phyloP scores from a whole-genome alignment of 2,113 vertebrate genomes.

The Chrysemys picta region DNA sequence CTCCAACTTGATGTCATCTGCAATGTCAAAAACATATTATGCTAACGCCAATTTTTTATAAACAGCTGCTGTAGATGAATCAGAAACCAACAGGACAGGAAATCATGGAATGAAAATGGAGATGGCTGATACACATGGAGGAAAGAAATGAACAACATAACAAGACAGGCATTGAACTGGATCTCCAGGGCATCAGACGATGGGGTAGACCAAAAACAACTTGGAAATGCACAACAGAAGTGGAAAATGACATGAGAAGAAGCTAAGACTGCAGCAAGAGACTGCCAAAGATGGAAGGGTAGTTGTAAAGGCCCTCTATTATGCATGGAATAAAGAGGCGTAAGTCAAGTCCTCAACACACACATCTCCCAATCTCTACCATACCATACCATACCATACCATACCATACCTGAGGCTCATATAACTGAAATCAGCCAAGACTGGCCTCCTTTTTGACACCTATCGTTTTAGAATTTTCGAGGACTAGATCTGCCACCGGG shows the following conservation, averaged over 20 bases:
- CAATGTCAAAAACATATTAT: background rate
- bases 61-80: background rate
- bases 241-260: background rate
- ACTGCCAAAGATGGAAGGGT: background rate
- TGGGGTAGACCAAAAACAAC: background rate
- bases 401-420: background rate
- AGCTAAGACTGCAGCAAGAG: background rate
- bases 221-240: background rate
- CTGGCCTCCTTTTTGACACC: background rate
- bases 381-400: background rate
- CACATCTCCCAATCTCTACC: background rate
- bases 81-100: background rate
- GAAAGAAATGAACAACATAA: background rate
- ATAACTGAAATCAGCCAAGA: background rate
- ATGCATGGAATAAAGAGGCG: background rate
- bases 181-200: background rate
- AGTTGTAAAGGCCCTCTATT: background rate
- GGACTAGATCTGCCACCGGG: background rate
- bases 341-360: background rate
- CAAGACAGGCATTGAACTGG: background rate
- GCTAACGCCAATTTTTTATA: background rate
- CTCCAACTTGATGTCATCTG: background rate
- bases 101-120: background rate
- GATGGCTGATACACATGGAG: background rate
- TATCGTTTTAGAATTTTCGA: background rate